phyloP scores from a whole-genome alignment of 2,888 invertebrate species.

The Halictus quadricinctus region DNA sequence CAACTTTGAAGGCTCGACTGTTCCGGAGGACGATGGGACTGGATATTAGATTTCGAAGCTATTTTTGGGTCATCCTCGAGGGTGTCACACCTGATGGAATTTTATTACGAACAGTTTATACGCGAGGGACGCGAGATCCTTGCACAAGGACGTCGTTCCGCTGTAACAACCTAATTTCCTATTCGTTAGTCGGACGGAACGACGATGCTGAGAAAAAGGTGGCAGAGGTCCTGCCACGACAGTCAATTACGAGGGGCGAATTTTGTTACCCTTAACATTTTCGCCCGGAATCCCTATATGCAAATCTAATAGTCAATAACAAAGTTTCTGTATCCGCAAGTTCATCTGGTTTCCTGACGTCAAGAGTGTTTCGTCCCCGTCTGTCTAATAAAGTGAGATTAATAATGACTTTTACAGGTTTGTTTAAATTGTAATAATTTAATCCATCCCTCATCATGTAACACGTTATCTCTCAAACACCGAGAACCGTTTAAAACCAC shows the following conservation, averaged over 20 bases:
- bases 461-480: neutral
- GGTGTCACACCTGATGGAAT: conserved; percentile 20
- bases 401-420: neutral
- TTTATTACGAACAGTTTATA: conserved; percentile 39
- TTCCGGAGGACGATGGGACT: neutral
- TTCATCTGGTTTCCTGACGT: neutral
- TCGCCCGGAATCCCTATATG: neutral
- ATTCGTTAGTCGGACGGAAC: conserved; percentile 40
- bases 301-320: neutral
- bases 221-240: neutral
- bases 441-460: too few species aligned
- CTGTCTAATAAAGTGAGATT: too few species aligned
- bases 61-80: conserved; percentile 26
- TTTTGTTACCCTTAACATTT: neutral
- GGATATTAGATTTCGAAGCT: conserved; percentile 24
- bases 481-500: neutral
- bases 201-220: conserved; percentile 13
- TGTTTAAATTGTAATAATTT: too few species aligned
- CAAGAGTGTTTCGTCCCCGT: neutral
- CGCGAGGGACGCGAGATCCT: conserved; percentile 23
- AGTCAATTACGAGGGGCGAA: neutral
- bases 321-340: neutral
- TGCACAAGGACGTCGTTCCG: conserved; percentile 47
- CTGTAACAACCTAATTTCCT: conserved; percentile 61
- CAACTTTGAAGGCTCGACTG: neutral